These are phyloP conservation scores for Epinotia ramella DNA, from an alignment of 2,888 invertebrate genomes.

Conservation along the genomic window DNA sequence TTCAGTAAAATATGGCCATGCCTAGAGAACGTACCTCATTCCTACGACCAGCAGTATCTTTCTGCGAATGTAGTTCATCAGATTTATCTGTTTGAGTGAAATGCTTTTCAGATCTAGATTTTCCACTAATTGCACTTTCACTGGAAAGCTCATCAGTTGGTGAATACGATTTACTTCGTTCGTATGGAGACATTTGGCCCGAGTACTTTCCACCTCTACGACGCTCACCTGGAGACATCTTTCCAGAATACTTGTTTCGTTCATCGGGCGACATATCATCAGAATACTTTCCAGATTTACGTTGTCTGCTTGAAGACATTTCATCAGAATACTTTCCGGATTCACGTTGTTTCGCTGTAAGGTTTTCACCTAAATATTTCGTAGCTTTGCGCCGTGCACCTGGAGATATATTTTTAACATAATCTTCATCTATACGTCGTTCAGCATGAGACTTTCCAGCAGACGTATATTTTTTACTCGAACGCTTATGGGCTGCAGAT, in stretches of 20 bases:
- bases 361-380: background rate
- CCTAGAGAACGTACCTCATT: background rate
- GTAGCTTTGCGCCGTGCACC: background rate
- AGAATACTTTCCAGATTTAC: background rate
- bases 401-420: background rate
- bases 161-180: background rate
- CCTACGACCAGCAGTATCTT: background rate
- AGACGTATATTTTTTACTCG: background rate
- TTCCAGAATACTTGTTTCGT: background rate
- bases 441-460: background rate
- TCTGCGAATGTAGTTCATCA: background rate
- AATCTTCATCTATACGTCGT: background rate
- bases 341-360: background rate
- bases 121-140: background rate
- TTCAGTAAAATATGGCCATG: background rate
- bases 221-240: background rate
- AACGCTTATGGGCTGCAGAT: background rate
- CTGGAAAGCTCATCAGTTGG: background rate
- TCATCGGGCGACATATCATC: background rate
- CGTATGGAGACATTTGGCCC: background rate
- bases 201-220: background rate
- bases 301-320: background rate
- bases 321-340: background rate
- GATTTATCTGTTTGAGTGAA: slow-evolving; percentile 3
- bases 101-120: background rate